Base-by-base conservation (phyloP, 2,113 vertebrate species). In the Erpornis zantholeuca region DNA sequence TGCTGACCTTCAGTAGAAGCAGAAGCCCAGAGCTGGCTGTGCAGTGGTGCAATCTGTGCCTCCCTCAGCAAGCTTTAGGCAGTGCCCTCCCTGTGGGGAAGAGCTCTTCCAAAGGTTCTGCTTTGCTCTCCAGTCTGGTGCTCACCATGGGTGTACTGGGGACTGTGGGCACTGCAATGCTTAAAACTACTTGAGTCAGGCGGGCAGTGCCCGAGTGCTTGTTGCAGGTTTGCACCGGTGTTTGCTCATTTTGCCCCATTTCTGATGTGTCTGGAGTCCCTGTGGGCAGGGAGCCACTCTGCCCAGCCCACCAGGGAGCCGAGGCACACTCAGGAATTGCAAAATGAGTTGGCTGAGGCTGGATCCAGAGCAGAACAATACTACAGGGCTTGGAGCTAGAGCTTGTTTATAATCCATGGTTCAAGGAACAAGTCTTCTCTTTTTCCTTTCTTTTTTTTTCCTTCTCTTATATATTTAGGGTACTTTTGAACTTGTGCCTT, bases 401-500 rank as follows among this genome's bases (percentile, higher is more conserved):
- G 45, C 16, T 87, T 59, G n/a, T 87, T 95, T 92, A 53, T 85
- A 23, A 52, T 28, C 49, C 3, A 1, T 69, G 19, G 21, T 38
- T 73, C 69, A 76, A 72, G 57, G 63, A 60, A 52, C 14, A 64
- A 45, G 13, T n/a, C 0, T 2, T 22, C 9, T 38, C 18, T 40
- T 60, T 33, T 8, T 2, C 3, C 5, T 13, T 3, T 59, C n/a
- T 15, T 28, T 15, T 54, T 25, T 6, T 7, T 5, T 0, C 13
- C 1, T 9, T 23, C 18, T 5, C 16, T 16, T 17, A 38, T 17
- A 33, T n/a, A 40, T 53, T 82, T 72, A 52, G 50, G 50, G 23
- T 78, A 75, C 81, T 89, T 94, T 63, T 75, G 78, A 94, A 96
- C 54, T 91, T 75, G 29, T 25, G 49, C 10, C 28, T 93, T 94